Conservation (phyloP, 2,888 invertebrate species). For the Luffia ferchaultella region DNA sequence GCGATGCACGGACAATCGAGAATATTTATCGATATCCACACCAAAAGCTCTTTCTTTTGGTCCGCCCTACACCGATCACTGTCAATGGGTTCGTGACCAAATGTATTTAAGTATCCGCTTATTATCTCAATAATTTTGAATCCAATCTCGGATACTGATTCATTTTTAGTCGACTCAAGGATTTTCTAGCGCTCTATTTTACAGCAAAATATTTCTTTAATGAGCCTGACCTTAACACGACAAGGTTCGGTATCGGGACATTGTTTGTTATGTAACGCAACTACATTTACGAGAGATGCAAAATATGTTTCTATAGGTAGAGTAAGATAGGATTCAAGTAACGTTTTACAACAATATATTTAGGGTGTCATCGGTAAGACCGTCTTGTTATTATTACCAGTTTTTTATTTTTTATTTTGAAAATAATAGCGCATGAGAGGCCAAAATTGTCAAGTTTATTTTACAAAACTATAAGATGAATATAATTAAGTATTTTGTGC, state of each 20-base stretch:
- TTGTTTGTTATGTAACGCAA: too few species aligned
- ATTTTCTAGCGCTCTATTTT: conserved; percentile 33
- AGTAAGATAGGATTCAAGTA: neutral
- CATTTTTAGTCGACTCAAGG: conserved; percentile 57
- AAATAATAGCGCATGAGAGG: too few species aligned
- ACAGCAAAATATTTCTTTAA: conserved; percentile 16
- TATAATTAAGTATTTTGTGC: too few species aligned
- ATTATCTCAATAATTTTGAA: conserved; percentile 64
- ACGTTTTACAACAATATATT: neutral
- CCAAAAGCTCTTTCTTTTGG: neutral
- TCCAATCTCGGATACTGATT: conserved; percentile 52
- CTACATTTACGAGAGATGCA: too few species aligned
- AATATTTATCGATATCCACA: neutral
- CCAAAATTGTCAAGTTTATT: too few species aligned
- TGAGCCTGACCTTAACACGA: neutral
- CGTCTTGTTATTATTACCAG: neutral
- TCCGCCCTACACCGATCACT: conserved; percentile 55
- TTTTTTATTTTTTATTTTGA: neutral
- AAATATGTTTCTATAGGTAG: neutral
- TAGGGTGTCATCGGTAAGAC: neutral
- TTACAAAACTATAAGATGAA: too few species aligned
- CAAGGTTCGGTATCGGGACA: neutral
- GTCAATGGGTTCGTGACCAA: conserved; percentile 65
- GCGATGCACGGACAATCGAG: too few species aligned
- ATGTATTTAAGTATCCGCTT: conserved; percentile 58